Evolutionary conservation across 1,140 invertebrate genomes (phyloP).

Genomic region (Drosophila ercepeae): DNA sequence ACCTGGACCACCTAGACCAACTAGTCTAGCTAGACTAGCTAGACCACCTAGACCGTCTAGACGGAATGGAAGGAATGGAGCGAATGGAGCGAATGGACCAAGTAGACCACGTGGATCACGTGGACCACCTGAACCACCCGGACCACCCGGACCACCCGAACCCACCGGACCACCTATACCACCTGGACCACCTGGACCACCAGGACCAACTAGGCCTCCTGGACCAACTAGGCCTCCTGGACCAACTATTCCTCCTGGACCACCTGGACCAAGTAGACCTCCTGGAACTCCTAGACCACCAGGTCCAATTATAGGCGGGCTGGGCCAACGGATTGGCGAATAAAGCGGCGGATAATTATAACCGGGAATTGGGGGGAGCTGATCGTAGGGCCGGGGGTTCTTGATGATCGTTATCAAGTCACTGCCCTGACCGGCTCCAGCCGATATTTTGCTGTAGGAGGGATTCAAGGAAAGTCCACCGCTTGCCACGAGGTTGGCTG

Average conservation of each 20-base stretch:
- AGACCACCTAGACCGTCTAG: too few species aligned
- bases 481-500: neutral
- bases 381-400: neutral
- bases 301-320: too few species aligned
- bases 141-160: neutral
- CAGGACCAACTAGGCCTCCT: neutral
- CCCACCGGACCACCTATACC: neutral
- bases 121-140: neutral
- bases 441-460: neutral
- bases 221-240: neutral
- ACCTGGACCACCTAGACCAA: neutral
- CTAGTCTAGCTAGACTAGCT: too few species aligned
- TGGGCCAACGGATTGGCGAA: neutral
- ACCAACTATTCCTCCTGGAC: neutral
- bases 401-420: constrained; percentile 44
- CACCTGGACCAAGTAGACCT: too few species aligned
- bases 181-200: too few species aligned
- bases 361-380: constrained; percentile 3
- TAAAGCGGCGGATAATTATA: neutral
- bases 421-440: constrained; percentile 19
- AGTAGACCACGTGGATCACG: neutral
- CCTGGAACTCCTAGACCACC: neutral
- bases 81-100: too few species aligned
- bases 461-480: neutral
- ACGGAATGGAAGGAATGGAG: too few species aligned